Evolutionary conservation across 1,140 invertebrate genomes (phyloP).

Genomic region (Octopus bimaculoides): DNA sequence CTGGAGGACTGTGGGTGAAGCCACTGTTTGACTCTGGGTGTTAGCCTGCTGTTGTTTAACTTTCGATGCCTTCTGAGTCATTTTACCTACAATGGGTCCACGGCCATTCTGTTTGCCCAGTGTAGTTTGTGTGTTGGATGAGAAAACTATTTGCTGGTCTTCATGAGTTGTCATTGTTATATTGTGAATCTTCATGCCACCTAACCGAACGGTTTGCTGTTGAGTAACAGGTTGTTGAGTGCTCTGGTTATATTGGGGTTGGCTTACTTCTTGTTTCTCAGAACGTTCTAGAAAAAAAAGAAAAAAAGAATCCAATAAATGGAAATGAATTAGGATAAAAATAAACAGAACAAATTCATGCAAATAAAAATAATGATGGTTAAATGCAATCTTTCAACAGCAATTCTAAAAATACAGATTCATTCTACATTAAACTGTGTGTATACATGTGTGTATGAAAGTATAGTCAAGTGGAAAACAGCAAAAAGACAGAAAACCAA

Average conservation of each 20-base stretch:
- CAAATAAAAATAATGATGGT: no score
- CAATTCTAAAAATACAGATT: no score
- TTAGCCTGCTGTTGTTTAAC: slow-evolving; percentile 17
- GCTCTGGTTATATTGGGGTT: slow-evolving; percentile 8
- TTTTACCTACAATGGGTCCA: slow-evolving; percentile 44
- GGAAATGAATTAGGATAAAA: no score
- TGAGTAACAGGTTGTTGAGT: slow-evolving; percentile 16
- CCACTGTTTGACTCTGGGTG: slow-evolving; percentile 20
- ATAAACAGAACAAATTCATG: no score
- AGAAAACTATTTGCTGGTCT: slow-evolving; percentile 50
- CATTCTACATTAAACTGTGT: no score
- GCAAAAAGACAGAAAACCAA: no score
- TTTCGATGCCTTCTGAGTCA: slow-evolving; percentile 36
- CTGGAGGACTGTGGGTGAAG: slow-evolving; percentile 30
- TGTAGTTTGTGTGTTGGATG: slow-evolving; percentile 50
- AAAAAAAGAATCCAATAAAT: no score
- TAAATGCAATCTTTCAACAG: no score
- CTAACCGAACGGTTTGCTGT: slow-evolving; percentile 31
- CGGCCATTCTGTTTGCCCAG: slow-evolving; percentile 41
- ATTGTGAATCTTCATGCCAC: slow-evolving; percentile 52
- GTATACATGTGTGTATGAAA: no score
- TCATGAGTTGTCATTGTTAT: slow-evolving; percentile 50
- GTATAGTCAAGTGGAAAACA: no score
- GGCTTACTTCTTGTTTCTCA: neutral
- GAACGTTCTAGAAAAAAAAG: neutral